Conservation (phyloP, 1,140 invertebrate genomes). For the Papilio aristodemus region DNA sequence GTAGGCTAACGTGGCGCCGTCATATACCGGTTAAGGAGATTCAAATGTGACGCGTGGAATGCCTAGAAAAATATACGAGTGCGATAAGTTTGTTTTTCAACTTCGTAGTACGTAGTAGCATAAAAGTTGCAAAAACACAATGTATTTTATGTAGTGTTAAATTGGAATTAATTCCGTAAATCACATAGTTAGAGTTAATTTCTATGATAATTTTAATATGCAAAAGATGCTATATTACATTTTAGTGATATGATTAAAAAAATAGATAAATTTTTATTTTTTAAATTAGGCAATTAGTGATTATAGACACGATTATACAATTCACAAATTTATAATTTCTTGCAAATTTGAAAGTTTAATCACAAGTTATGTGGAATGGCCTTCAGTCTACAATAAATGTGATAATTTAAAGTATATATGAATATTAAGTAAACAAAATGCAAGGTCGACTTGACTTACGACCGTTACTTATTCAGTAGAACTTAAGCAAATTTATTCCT, state of each 20-base stretch:
- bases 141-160: background rate
- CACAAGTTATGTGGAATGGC: background rate
- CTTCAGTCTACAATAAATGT: background rate
- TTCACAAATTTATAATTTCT: background rate
- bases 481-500: slow-evolving; percentile 22
- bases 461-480: slow-evolving; percentile 17
- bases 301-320: no score
- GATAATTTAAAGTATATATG: slow-evolving; percentile 10
- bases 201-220: no score
- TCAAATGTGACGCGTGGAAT: slow-evolving; percentile 40
- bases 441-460: slow-evolving; percentile 19
- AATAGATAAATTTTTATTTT: no score
- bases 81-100: background rate
- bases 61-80: slow-evolving; percentile 3
- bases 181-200: no score
- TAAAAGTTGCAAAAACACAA: no score
- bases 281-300: no score
- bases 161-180: background rate
- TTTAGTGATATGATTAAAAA: no score
- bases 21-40: slow-evolving; percentile 45
- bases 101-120: background rate
- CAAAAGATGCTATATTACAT: no score
- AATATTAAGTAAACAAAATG: slow-evolving; percentile 24
- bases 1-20: slow-evolving; percentile 51
- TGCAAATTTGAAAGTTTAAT: background rate